Evolutionary conservation across 1,140 invertebrate species (phyloP).

Genomic region (Aporrectodea caliginosa): DNA sequence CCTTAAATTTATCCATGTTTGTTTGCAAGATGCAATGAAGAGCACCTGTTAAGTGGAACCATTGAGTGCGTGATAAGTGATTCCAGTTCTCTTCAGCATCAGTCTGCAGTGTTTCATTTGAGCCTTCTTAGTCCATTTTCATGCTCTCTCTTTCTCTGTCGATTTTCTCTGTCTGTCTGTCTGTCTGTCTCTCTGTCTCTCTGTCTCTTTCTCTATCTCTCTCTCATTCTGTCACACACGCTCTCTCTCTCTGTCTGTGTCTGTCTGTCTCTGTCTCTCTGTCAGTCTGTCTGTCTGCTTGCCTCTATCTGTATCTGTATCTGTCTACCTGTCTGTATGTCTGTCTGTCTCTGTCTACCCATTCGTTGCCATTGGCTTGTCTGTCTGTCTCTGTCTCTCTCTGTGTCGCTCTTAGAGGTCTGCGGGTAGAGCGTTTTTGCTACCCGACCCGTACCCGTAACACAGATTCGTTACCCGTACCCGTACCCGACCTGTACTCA

Average conservation of each 20-base stretch:
- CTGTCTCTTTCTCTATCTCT: not conserved
- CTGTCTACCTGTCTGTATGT: not conserved
- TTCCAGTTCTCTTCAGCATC: no score
- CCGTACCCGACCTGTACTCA: no score
- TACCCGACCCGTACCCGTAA: no score
- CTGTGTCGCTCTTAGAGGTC: not conserved
- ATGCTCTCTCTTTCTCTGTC: not conserved
- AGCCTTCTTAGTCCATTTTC: not conserved
- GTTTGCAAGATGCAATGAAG: no score
- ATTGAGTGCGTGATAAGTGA: no score
- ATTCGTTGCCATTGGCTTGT: not conserved
- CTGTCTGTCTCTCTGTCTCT: not conserved
- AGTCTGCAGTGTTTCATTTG: no score
- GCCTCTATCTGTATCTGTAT: not conserved
- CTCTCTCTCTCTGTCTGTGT: not conserved
- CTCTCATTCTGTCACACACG: not conserved
- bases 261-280: not conserved
- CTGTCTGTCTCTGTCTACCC: not conserved
- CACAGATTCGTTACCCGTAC: no score
- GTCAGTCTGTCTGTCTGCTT: not conserved
- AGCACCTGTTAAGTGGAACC: no score
- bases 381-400: not conserved
- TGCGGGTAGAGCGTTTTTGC: no score
- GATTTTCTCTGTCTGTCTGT: not conserved
- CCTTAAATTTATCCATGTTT: no score